Evolutionary conservation across 2,888 invertebrate genomes (phyloP).

Genomic region (Parelbella ahira): DNA sequence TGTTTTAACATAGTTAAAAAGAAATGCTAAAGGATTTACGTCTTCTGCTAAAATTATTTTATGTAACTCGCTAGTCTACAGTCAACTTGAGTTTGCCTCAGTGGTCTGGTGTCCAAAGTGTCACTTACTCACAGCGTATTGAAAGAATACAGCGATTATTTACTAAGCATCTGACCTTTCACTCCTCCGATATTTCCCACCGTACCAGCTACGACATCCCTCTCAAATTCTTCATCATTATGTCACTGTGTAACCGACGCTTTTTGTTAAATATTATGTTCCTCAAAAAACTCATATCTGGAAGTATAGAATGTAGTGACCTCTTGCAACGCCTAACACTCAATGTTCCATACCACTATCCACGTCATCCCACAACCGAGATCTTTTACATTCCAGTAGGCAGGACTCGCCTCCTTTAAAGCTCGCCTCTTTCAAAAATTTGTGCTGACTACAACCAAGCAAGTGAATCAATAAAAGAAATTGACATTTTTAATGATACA

Average conservation of each 20-base stretch:
- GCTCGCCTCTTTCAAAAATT: not conserved
- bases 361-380: not conserved
- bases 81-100: constrained; percentile 20
- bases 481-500: not conserved
- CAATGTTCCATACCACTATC: not conserved
- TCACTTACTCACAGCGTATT: constrained; percentile 22
- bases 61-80: constrained; percentile 13
- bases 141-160: constrained; percentile 26
- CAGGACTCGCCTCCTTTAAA: not conserved
- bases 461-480: not conserved
- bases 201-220: constrained; percentile 5
- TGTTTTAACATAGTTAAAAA: too few relatives aligned
- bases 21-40: constrained; percentile 25
- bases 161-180: constrained; percentile 22
- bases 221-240: constrained; percentile 16
- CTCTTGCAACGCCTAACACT: not conserved
- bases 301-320: not conserved
- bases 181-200: constrained; percentile 11
- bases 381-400: not conserved
- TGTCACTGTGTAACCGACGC: constrained; percentile 6
- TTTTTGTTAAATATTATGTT: not conserved
- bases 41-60: constrained; percentile 10
- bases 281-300: not conserved
- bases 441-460: not conserved
- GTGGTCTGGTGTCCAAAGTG: constrained; percentile 14